These are phyloP conservation scores for Vespertilio murinus DNA, from an alignment of 2,797 vertebrate species.

Conservation along the genomic window DNA sequence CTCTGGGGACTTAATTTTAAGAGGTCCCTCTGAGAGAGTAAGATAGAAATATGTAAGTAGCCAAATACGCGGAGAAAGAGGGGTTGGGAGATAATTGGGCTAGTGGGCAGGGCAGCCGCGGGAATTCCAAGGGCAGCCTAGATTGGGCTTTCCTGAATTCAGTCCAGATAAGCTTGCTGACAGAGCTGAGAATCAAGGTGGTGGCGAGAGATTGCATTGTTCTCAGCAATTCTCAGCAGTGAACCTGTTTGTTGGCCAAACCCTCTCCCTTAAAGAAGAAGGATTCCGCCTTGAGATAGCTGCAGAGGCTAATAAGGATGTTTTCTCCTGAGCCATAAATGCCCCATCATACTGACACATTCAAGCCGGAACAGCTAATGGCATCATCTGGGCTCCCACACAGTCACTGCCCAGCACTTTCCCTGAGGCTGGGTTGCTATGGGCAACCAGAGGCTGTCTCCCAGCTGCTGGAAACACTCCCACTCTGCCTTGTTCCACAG, in stretches of 20 bases:
- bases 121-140: not conserved
- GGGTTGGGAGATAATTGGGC: not conserved
- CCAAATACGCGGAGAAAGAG: not conserved
- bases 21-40: constrained; percentile 17
- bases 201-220: not conserved
- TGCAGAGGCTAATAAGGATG: not conserved
- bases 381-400: constrained; percentile 60
- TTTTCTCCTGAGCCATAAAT: not conserved
- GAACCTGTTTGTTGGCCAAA: not conserved
- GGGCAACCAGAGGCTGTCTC: constrained; percentile 64
- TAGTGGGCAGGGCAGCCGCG: not conserved
- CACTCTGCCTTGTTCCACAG: not conserved
- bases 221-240: not conserved
- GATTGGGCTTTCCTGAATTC: not conserved
- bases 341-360: constrained; percentile 29
- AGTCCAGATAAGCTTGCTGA: not conserved
- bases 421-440: constrained; percentile 64
- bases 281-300: constrained; percentile 2
- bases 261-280: not conserved
- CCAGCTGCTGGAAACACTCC: constrained; percentile 37
- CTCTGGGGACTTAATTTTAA: not conserved
- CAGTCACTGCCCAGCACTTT: not conserved
- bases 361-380: constrained; percentile 39
- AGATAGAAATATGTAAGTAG: not conserved
- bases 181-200: not conserved